Base-by-base conservation (phyloP, 2,888 invertebrate genomes). In the Andrena dorsata region DNA sequence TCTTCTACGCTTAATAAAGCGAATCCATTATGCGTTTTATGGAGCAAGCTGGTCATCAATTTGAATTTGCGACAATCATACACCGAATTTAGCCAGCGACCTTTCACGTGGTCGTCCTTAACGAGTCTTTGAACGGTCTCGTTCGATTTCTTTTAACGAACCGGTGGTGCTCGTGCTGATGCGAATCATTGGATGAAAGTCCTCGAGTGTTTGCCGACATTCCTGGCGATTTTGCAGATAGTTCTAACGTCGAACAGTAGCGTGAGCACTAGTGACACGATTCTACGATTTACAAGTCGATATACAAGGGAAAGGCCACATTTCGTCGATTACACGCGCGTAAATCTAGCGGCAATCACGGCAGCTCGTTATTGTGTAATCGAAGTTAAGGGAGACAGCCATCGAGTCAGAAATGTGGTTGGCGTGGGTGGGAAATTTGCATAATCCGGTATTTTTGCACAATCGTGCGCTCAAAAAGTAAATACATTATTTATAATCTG, bases 61-160 rank as follows among this genome's bases (percentile, higher is more conserved):
- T 13, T n/a, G 16, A 76, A 76, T 76, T 76, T 56, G 49, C 63
- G 35, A 28, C 0, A 28, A 47, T 68, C 30, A 5, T 35, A 13
- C n/a, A 28, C 60, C 64, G 64, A 68, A 83, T 82, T 82, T 65
- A 77, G 28, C 53, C 60, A 2, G 13, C 80, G 83, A 72, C 83
- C 83, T 84, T 84, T 84, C 76, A 53, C 65, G 75, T 79, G 83
- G 49, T 35, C 32, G 72, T 83, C 56, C 56, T 61, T 82, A 70
- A 73, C 69, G 41, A 83, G 70, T 66, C 41, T n/a, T n/a, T 32
- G 60, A 66, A n/a, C 64, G 51, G 32, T 49, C n/a, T 56, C 56
- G 64, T 66, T 28, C 41, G 47, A 71, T 68, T 79, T 73, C 66
- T 66, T 26, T 35, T 8, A 23, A 20, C 20, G n/a, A 35, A 28